phyloP scores from a whole-genome alignment of 2,888 invertebrate species.

The Drosophila nigricruria region DNA sequence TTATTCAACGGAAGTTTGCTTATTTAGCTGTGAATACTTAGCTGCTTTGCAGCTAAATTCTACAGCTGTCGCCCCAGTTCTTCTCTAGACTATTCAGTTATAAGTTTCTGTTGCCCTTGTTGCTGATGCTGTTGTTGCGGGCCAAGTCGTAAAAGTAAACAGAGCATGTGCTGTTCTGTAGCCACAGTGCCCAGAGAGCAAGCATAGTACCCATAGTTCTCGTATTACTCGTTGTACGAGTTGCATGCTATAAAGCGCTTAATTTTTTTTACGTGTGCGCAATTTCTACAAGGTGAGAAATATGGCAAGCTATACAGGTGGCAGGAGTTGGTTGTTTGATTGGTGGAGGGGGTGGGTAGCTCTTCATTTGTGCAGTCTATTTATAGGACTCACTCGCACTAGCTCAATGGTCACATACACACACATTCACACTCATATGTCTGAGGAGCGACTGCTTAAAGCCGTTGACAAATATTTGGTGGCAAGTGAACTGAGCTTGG shows the following conservation, averaged over 20 bases:
- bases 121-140: slow-evolving; percentile 38
- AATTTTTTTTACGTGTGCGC: slow-evolving; percentile 65
- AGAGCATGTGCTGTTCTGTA: slow-evolving; percentile 71
- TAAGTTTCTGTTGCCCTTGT: slow-evolving; percentile 10
- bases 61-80: slow-evolving; percentile 17
- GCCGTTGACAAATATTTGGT: slow-evolving; percentile 17
- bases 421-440: not conserved
- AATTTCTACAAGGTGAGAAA: slow-evolving; percentile 70
- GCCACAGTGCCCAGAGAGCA: slow-evolving; percentile 21
- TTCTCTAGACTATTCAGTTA: slow-evolving; percentile 13
- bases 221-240: slow-evolving; percentile 40
- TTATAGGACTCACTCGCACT: slow-evolving; percentile 2
- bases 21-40: slow-evolving; percentile 12
- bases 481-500: slow-evolving; percentile 22
- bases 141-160: slow-evolving; percentile 77
- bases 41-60: slow-evolving; percentile 19
- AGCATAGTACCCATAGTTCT: slow-evolving; percentile 26
- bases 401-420: slow-evolving; percentile 10
- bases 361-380: slow-evolving; percentile 22
- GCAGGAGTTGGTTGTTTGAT: not conserved
- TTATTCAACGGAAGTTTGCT: not conserved
- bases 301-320: slow-evolving; percentile 45
- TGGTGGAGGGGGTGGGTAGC: not conserved
- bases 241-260: slow-evolving; percentile 75
- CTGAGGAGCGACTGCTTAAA: slow-evolving; percentile 21